Base-by-base conservation (phyloP, 2,888 invertebrate genomes). In the Drosophila koepferae region DNA sequence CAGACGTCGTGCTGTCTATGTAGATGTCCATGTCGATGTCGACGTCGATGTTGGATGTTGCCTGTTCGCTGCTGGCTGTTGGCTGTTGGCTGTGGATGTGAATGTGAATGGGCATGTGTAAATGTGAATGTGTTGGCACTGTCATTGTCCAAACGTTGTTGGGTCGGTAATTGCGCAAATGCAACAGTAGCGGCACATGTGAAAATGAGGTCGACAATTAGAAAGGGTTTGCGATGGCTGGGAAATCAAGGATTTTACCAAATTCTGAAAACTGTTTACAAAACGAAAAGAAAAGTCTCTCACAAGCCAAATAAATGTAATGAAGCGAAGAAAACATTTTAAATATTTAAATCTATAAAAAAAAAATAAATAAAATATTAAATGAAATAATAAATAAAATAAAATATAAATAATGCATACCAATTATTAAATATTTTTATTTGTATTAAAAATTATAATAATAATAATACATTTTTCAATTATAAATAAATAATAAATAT, bases 101-200 rank as follows among this genome's bases (percentile, higher is more conserved):
- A 38, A 43, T 59, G 63, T 51, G 46, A 62, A 46, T 70, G 16
- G 34, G 34, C 34, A 34, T 16, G 40, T 16, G 16, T 16, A 16
- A 5, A 3, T 40, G 63, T 65, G 49, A 64, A 53, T 38, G 53
- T 61, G 68, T 71, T 60, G 66, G 59, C 67, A 63, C 51, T 63
- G 63, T 63, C 69, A 72, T 72, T 70, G 70, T 71, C 69, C 44
- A 65, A 66, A 63, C 64, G 49, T 63, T 73, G 81, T 81, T 84
- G 71, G 14, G 12, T 75, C 58, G 74, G 74, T 85, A 89, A 87
- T 82, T 81, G 83, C 72, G 51, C 66, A 71, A 72, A 66, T 81
- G 76, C 68, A 87, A 75, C 89, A 75, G 89, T 84, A 84, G 89
- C 87, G 85, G 62, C 71, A 40, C 66, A 40, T 69, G 56, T 73